Evolutionary conservation across 2,888 invertebrate species (phyloP).

Genomic region (Miltochrista miniata): DNA sequence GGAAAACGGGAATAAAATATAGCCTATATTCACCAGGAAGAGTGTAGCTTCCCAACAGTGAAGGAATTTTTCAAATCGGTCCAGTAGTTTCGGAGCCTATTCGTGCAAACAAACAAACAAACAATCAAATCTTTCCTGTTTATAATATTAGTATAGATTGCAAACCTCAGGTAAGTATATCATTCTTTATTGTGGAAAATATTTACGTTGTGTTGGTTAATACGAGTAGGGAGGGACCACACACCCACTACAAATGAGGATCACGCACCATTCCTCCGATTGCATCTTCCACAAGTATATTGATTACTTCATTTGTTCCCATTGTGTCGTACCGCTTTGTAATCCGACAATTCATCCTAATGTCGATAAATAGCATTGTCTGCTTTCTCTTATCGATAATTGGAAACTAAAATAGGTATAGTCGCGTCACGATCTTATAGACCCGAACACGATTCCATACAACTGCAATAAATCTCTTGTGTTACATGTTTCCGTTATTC

Average conservation of each 20-base stretch:
- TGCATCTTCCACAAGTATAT: conserved; percentile 22
- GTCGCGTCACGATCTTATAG: conserved; percentile 51
- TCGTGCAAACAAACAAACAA: no score
- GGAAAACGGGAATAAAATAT: no score
- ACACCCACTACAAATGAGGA: conserved; percentile 33
- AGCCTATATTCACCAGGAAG: no score
- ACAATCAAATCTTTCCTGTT: no score
- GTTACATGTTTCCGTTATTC: conserved; percentile 23
- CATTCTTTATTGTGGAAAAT: no score
- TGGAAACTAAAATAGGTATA: conserved; percentile 59
- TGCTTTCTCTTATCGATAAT: conserved; percentile 58
- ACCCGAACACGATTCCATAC: conserved; percentile 49
- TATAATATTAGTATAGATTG: no score
- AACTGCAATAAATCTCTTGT: conserved; percentile 45
- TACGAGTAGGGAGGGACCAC: conserved; percentile 14
- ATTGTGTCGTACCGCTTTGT: conserved; percentile 38
- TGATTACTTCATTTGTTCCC: conserved; percentile 45
- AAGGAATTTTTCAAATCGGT: no score
- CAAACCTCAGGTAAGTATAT: no score
- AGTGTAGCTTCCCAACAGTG: no score
- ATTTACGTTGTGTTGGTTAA: conserved; percentile 8
- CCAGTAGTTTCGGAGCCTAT: no score
- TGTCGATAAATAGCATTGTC: conserved; percentile 45
- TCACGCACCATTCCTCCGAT: conserved; percentile 38
- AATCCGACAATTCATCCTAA: conserved; percentile 41